phyloP scores from a whole-genome alignment of 2,113 vertebrate species.

The Agapornis roseicollis region DNA sequence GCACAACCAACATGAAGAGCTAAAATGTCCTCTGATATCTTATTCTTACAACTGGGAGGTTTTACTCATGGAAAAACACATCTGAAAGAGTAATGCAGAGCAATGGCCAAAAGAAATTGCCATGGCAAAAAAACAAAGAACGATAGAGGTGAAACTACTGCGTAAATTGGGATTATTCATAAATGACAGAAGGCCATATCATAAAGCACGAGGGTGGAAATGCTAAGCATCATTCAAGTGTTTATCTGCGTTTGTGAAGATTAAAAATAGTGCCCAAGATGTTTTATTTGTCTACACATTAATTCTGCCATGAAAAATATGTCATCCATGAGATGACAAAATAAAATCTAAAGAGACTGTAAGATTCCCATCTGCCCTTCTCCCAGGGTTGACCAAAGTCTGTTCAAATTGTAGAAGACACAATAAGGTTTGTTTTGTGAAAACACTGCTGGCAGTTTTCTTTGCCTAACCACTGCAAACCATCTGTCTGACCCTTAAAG shows the following conservation, averaged over 20 bases:
- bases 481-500: not conserved
- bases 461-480: not conserved
- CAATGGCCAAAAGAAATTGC: not conserved
- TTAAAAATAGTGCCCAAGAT: not conserved
- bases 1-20: not conserved
- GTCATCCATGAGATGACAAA: not conserved
- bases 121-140: not conserved
- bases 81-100: not conserved
- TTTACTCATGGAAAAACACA: not conserved
- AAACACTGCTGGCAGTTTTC: not conserved
- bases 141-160: not conserved
- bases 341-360: not conserved
- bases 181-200: not conserved
- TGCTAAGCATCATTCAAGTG: not conserved
- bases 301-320: not conserved
- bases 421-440: not conserved
- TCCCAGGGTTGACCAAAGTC: not conserved
- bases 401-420: not conserved
- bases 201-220: not conserved
- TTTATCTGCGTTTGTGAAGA: not conserved
- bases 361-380: not conserved
- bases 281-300: not conserved
- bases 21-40: not conserved
- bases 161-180: not conserved
- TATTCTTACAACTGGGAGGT: not conserved